Percentiles rank a stretch among this genome's conserved stretches.
phyloP scores from a whole-genome alignment of 1,140 invertebrate species.

The Tigriopus japonicus region DNA sequence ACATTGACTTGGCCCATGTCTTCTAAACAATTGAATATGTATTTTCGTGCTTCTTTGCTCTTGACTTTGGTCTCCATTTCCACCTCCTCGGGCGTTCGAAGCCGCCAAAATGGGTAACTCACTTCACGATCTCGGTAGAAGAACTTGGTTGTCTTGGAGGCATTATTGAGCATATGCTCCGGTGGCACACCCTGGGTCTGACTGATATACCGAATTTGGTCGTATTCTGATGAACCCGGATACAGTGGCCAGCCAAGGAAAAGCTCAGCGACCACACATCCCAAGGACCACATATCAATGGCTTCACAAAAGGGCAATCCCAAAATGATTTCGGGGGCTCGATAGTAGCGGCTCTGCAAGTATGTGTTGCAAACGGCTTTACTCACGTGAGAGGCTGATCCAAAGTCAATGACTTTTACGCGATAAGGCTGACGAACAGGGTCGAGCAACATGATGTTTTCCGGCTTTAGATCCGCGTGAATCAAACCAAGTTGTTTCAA shows the following conservation, averaged over 20 bases:
- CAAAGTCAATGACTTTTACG: conserved; percentile 67
- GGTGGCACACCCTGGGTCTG: conserved; percentile 85
- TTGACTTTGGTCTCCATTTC: conserved; percentile 75
- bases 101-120: conserved; percentile 89
- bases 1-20: conserved; percentile 97
- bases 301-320: conserved; percentile 93
- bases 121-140: conserved; percentile 92
- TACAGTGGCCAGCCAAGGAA: conserved; percentile 99
- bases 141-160: conserved; percentile 95
- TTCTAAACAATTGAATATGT: conserved; percentile 95
- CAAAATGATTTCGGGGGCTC: conserved; percentile 96
- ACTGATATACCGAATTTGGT: conserved; percentile 89
- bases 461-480: conserved; percentile 97
- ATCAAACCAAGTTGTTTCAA: conserved; percentile 96
- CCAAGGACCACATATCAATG: conserved; percentile 99
- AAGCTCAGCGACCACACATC: conserved; percentile 96
- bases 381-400: conserved; percentile 93
- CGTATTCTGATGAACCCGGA: conserved; percentile 97
- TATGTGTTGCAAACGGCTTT: conserved; percentile 99
- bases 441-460: conserved; percentile 99
- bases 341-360: conserved; percentile 94
- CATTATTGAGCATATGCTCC: conserved; percentile 95
- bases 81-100: conserved; percentile 40
- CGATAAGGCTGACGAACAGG: conserved; percentile 89
- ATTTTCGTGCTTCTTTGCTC: conserved; percentile 97